Evolutionary conservation across 2,113 vertebrate species (phyloP), one percentile per base, ranked within the genome.

Genomic region (Syngnathoides biaculeatus): DNA sequence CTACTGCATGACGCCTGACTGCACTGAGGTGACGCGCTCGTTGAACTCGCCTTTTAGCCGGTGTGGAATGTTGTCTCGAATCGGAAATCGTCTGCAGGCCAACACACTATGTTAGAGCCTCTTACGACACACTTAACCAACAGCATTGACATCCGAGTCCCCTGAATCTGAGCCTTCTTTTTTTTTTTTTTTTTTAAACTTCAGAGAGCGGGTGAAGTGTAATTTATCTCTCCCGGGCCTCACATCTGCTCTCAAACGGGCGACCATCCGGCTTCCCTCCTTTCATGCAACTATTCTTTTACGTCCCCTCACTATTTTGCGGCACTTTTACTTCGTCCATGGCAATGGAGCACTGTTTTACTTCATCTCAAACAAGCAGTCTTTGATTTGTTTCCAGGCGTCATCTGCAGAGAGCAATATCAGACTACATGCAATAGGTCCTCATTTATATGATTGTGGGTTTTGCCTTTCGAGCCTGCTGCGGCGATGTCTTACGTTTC

Each of bases 1-100:
- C 68, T 73, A 67, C 24, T 80, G 84, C 84, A 87, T 86, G 72
- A 82, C 45, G 60, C 74, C 67, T 68, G 63, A 78, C 71, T 52
- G 59, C 77, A 77, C 58, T 72, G 20, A 56, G 68, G 66, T 81
- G 78, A 71, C 71, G 72, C 26, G 56, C 60, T 62, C 39, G 57
- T 58, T 69, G 53, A 59, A 62, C 53, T 67, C 57, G 69, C 65
- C 45, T 68, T 58, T 56, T 56, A 27, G 24, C 2, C 5, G 15
- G 30, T 57, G 26, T 27, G 24, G 13, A 30, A 65, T 65, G 42
- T 52, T 55, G 60, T n/a, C n/a, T n/a, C n/a, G n/a, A n/a, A n/a
- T 82, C 67, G 71, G 59, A 65, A 60, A 55, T 35, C 48, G 12
- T 61, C 69, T 11, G 22, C 39, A 11, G 20, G 56, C 70, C 24